Base-by-base conservation (phyloP, 1,140 invertebrate genomes). In the Goniozus legneri region DNA sequence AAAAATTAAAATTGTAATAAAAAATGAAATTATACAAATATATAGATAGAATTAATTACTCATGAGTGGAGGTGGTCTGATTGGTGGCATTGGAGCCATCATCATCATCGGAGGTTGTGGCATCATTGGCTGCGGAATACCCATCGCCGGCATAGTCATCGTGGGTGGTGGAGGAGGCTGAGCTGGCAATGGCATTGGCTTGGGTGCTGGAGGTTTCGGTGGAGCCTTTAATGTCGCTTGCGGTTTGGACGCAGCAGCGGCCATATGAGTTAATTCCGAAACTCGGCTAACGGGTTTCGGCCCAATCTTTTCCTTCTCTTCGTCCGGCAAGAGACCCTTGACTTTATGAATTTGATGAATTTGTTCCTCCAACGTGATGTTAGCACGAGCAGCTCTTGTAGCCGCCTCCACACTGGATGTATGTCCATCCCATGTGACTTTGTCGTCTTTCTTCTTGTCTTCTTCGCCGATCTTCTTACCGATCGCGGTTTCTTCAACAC, bases 391-490 rank as follows among this genome's bases (percentile, higher is more conserved):
- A 10, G 92, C 91, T 37, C 91, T 74, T 0, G 92, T 93, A 0
- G 91, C 91, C 0, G 92, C 88, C 78, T 97, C 92, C 56, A 96
- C 86, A 65, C 89, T 93, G 1, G 92, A 92, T 0, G 92, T 95
- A 67, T 98, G 95, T n/a, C 95, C 95, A 75, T 98, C 96, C 96
- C 96, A 98, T 16, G 92, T 96, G 1, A 94, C 91, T 58, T 89
- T 93, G 64, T 95, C 92, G 65, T 90, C 86, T 69, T 88, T 89
- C 54, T 83, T 83, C 52, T 84, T 87, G 71, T 89, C 95, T 64
- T 98, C 95, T 72, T 98, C 95, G 7, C 97, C 97, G 54, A 97
- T 93, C 75, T 99, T 99, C 77, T 97, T 95, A 83, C 97, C 97
- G 71, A 99, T 99, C 2, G 92, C 91, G 0, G 96, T 97, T 80